A percentile compares a stretch with the other conserved stretches of the same genome.
Conservation (phyloP, 1,140 invertebrate genomes). For the Hyphantria cunea region DNA sequence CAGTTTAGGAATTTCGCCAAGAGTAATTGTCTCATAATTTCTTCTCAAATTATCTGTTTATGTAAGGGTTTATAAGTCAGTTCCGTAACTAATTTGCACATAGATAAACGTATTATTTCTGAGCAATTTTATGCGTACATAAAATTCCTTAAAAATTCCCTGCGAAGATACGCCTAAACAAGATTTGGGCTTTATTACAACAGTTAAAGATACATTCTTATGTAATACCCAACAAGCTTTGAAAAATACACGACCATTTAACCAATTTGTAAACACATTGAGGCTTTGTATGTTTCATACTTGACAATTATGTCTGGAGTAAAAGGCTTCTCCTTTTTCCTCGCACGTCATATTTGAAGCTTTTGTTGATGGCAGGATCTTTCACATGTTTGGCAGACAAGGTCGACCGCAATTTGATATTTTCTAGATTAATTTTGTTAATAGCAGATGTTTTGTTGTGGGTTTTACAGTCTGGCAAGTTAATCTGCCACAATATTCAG, state of each 20-base stretch:
- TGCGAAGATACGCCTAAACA: not conserved
- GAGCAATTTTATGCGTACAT: too few relatives aligned
- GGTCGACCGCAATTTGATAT: too few relatives aligned
- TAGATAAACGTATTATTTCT: too few relatives aligned
- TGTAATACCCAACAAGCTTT: not conserved
- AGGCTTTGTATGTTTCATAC: conserved; percentile 10
- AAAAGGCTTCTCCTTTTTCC: too few relatives aligned
- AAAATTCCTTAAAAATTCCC: conserved; percentile 20
- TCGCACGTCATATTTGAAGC: too few relatives aligned
- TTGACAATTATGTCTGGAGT: conserved; percentile 11
- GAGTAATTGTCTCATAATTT: too few relatives aligned
- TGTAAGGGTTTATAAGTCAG: too few relatives aligned
- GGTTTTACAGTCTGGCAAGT: conserved; percentile 9
- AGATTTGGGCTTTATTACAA: conserved; percentile 13
- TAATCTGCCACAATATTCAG: conserved; percentile 10
- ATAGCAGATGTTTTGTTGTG: conserved; percentile 16
- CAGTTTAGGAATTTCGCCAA: too few relatives aligned
- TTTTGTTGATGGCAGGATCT: too few relatives aligned
- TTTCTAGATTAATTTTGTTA: conserved; percentile 21
- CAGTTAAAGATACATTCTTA: not conserved
- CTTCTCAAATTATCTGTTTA: too few relatives aligned
- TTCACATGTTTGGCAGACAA: too few relatives aligned
- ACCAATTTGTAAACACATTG: conserved; percentile 18
- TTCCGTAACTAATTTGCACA: too few relatives aligned
- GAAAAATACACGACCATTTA: conserved; percentile 11